Evolutionary conservation across 2,113 vertebrate species (phyloP), one percentile per base, ranked within the genome.

Genomic region (Poeciliopsis turrubarensis): DNA sequence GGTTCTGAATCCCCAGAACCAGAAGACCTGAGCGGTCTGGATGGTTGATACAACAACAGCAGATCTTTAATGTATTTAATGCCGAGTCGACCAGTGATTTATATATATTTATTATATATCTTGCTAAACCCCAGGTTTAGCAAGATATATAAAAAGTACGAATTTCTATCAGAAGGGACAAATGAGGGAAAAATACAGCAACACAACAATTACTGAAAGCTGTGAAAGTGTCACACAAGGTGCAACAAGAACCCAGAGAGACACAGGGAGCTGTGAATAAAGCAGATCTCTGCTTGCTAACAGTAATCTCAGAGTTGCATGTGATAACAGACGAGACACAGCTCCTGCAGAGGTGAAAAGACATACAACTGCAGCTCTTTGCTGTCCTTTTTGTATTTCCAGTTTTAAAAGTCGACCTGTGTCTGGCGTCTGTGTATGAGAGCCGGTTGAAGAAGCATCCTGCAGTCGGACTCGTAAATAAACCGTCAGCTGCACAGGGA

Each of bases 381-480:
- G 81, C 82, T 74, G 61, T 82, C 25, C 17, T 47, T 63, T 81
- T 76, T 82, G 77, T 74, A 62, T 83, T 86, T 84, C 66, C 39
- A 77, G 75, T 73, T 87, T 83, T n/a, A 57, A 86, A 84, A 85
- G 60, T 72, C 70, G 70, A 80, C 31, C 25, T 27, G 67, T 75
- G 87, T 84, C 68, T 68, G 51, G 51, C 22, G 60, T 81, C 25
- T 82, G 70, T 80, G 30, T 62, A 64, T 77, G 29, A 19, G 13
- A 76, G 77, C 67, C 82, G 88, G 81, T 80, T 81, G 27, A 83
- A 81, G 77, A 79, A 44, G 75, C 67, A 76, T 91, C 78, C 77
- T 82, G 63, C 29, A 41, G 17, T 47, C 73, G 78, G 80, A 75
- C 77, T 73, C 86, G 73, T 84, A 74, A 81, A 73, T 86, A 87